A percentile compares a stretch with the other conserved stretches of the same genome.
Evolutionary conservation across 2,797 vertebrate genomes (phyloP).

Genomic region (Anguilla pacifica): DNA sequence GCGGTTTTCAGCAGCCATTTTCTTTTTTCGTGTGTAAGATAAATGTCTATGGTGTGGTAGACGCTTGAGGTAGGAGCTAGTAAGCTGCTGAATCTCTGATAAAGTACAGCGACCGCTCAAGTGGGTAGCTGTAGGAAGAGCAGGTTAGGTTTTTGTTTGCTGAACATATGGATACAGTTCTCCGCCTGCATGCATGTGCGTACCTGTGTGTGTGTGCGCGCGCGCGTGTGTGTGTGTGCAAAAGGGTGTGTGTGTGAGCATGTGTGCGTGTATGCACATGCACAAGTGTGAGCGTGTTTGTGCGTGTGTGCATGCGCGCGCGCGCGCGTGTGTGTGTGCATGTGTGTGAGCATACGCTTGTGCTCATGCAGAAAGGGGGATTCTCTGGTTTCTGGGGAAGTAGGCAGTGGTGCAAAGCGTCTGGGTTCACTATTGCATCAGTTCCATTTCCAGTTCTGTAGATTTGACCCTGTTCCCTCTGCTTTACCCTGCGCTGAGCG

Average conservation of each 20-base stretch:
- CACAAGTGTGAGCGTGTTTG: too few relatives aligned
- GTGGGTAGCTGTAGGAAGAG: neutral
- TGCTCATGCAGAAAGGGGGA: neutral
- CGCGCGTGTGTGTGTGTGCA: too few relatives aligned
- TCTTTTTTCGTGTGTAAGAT: neutral
- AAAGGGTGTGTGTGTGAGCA: too few relatives aligned
- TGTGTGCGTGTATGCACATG: too few relatives aligned
- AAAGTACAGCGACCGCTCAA: neutral
- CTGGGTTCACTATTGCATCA: neutral
- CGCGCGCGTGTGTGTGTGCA: too few relatives aligned
- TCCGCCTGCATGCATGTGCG: too few relatives aligned
- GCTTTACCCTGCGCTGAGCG: neutral
- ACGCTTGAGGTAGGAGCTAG: neutral
- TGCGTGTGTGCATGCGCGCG: too few relatives aligned
- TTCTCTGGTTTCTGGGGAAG: neutral
- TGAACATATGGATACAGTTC: neutral
- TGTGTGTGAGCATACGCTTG: neutral
- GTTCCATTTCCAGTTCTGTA: neutral
- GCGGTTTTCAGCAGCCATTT: neutral
- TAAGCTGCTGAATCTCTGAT: neutral
- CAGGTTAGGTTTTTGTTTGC: too few relatives aligned
- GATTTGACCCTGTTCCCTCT: neutral
- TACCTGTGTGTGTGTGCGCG: neutral
- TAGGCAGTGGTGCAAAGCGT: neutral
- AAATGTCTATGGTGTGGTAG: neutral